These are phyloP conservation scores for Nysson spinosus DNA, from an alignment of 2,888 invertebrate genomes.

Conservation along the genomic window DNA sequence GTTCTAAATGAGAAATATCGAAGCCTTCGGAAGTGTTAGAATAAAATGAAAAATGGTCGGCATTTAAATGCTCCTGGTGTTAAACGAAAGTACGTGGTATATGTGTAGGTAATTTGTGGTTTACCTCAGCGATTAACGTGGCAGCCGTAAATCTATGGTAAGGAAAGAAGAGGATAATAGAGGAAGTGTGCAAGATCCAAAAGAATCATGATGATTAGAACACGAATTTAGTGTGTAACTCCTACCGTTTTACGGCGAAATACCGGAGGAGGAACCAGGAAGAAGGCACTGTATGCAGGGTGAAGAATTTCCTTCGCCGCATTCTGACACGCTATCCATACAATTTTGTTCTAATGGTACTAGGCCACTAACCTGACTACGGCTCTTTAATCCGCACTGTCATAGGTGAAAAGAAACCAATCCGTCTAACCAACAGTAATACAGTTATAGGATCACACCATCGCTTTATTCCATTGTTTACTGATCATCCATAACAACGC, in stretches of 20 bases:
- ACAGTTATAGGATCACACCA: too few species aligned
- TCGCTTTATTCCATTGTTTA: too few species aligned
- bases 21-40: too few species aligned
- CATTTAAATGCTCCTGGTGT: not conserved
- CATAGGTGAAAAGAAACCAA: conserved; percentile 5
- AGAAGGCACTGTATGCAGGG: conserved; percentile 21
- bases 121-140: conserved; percentile 40
- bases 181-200: conserved; percentile 29
- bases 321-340: conserved; percentile 47
- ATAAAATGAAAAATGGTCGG: too few species aligned
- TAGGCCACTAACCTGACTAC: conserved; percentile 10
- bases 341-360: conserved; percentile 19
- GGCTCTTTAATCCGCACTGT: conserved; percentile 12
- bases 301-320: conserved; percentile 44
- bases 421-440: too few species aligned
- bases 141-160: conserved; percentile 20
- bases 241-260: conserved; percentile 36
- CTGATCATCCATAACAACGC: too few species aligned
- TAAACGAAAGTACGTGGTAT: conserved; percentile 8
- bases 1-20: too few species aligned
- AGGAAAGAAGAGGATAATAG: conserved; percentile 7
- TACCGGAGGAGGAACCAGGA: conserved; percentile 30
- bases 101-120: conserved; percentile 27
- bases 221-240: conserved; percentile 34
- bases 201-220: conserved; percentile 54